Percentiles rank a stretch among this genome's conserved stretches.
Conservation (phyloP, 2,797 vertebrate genomes). For the Aplochiton taeniatus region DNA sequence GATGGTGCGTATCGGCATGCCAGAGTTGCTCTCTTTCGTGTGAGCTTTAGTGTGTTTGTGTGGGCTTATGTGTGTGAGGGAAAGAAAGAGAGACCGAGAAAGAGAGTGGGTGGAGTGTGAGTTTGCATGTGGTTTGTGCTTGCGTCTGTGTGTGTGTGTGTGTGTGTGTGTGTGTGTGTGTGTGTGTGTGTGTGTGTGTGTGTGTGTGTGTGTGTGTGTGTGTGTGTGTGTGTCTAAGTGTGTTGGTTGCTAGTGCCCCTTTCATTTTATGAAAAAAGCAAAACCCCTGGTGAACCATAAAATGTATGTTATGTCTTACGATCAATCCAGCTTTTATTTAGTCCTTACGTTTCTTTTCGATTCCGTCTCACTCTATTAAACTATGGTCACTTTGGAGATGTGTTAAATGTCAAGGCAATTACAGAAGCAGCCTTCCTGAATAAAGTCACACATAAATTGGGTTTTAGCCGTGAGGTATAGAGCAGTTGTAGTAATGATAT, state of each 20-base stretch:
- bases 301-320: neutral
- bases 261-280: constrained; percentile 2
- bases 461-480: too few relatives aligned
- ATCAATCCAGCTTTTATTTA: neutral
- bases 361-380: neutral
- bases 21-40: too few relatives aligned
- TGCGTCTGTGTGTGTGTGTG: neutral
- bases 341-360: neutral
- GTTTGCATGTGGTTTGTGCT: neutral
- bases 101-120: too few relatives aligned
- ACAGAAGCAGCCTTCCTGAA: too few relatives aligned
- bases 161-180: neutral
- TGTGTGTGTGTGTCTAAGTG: constrained; percentile 3
- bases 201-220: neutral
- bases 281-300: neutral
- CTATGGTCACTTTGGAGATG: too few relatives aligned
- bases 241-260: neutral
- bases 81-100: too few relatives aligned
- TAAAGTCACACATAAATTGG: too few relatives aligned
- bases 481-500: too few relatives aligned
- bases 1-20: too few relatives aligned
- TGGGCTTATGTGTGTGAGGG: too few relatives aligned
- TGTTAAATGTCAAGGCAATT: too few relatives aligned
- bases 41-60: too few relatives aligned
- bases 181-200: constrained; percentile 6